Evolutionary conservation across 2,797 vertebrate genomes (phyloP), one percentile per base, ranked within the genome.

Genomic region (Mallotus villosus): DNA sequence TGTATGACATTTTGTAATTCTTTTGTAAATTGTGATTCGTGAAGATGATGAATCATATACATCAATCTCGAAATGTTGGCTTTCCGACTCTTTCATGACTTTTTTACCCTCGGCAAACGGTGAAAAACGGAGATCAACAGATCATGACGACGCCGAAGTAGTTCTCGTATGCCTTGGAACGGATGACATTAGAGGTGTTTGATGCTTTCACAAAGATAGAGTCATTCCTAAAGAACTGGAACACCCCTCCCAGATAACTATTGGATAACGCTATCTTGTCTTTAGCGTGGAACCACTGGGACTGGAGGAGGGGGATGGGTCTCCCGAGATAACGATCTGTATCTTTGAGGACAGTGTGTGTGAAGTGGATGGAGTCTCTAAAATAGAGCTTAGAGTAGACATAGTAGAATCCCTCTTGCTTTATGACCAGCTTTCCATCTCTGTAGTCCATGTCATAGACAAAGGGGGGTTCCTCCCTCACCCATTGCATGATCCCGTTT

Each of bases 121-220:
- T 24, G 6, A 24, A 0, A 59, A 9, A 34, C n/a, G 37, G 1
- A 2, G 16, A 12, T 37, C 69, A 16, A 74, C 80, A 94, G 71
- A 94, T 78, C 93, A 93, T 92, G 61, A 74, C 93, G 5, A 85
- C 83, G 17, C 93, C 93, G 64, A 94, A 93, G 68, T 82, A 49
- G 64, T 92, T 94, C 21, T 91, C 88, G 5, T 0, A 72, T 1
- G 83, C 0, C 0, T 0, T 17, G 4, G 74, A 37, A 1, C 61
- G 70, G 2, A 41, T 0, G 5, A 93, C 32, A 5, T 77, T 53
- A 3, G 60, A 8, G 55, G 79, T 77, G n/a, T 82, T 34, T 12
- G 71, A 84, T 24, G 92, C 89, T 4, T 66, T 59, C 21, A 94
- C 93, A 72, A 80, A 91, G 32, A 94, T 0, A 17, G 74, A 63